These are phyloP conservation scores for Rhineura floridana DNA, from an alignment of 2,113 vertebrate species.

Conservation along the genomic window DNA sequence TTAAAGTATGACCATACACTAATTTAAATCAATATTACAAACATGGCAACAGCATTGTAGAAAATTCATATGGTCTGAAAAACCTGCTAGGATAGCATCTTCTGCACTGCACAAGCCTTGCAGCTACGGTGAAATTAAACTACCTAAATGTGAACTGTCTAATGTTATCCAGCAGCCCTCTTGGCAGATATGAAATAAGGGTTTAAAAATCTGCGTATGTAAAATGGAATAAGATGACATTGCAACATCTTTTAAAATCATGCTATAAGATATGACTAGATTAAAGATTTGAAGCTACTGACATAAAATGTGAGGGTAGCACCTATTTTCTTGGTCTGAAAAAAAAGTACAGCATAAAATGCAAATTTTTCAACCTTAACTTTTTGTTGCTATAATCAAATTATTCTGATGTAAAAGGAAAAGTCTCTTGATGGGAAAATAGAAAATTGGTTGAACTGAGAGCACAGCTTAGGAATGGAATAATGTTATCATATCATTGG, in stretches of 20 bases:
- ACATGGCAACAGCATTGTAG: not conserved
- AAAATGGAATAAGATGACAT: not conserved
- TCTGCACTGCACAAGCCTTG: too few relatives aligned
- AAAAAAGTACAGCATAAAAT: not conserved
- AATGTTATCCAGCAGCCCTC: not conserved
- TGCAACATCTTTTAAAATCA: not conserved
- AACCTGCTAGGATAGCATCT: not conserved
- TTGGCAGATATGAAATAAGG: not conserved
- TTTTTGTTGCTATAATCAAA: too few relatives aligned
- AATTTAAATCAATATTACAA: not conserved
- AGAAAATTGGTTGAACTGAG: not conserved
- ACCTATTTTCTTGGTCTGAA: not conserved
- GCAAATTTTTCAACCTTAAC: not conserved
- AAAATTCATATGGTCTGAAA: not conserved
- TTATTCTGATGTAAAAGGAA: too few relatives aligned
- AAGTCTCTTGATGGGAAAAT: not conserved
- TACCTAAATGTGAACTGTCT: not conserved
- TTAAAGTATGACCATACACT: not conserved
- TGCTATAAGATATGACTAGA: not conserved
- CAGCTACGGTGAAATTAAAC: not conserved
- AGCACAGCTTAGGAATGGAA: not conserved
- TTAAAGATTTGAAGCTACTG: not conserved
- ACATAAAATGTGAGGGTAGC: not conserved
- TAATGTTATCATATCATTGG: not conserved
- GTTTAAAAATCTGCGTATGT: not conserved